Base-by-base conservation (phyloP, 1,140 invertebrate genomes). In the Procambarus clarkii region DNA sequence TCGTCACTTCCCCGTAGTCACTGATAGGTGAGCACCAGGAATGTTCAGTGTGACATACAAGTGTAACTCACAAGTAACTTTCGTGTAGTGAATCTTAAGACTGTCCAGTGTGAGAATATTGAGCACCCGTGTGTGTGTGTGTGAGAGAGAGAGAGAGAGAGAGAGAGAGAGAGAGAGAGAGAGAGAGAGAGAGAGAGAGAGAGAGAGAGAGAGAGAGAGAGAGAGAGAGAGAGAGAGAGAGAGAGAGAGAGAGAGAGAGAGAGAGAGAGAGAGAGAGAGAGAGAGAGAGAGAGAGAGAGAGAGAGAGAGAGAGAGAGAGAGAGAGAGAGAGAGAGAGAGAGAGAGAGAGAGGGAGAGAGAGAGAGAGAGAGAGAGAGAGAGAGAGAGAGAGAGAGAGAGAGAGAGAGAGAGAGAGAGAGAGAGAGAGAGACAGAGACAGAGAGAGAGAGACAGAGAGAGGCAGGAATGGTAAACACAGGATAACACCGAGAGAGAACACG, bases 141-240 rank as follows among this genome's bases (percentile, higher is more conserved):
- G 50, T 54, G 50, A 0, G 50, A 8, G 50, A 54, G 50, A 54
- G 50, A 54, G 50, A 54, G 50, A 54, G 34, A 44, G 34, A 74
- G 71, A 74, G 71, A 74, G 71, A 74, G 71, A 74, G 71, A 74
- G 76, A 78, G 76, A 78, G 76, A 78, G 76, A 78, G 71, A 78
- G 76, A 78, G 76, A 78, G 76, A 78, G 76, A 78, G 76, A 78
- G 76, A 78, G 76, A 78, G 76, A 78, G 76, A 78, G 76, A 78
- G 76, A 78, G 76, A 78, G 76, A 78, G 76, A 45, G 34, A 45
- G 34, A 45, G 34, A 45, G 76, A 78, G 76, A 78, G 76, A 78
- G 76, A 45, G 3, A 45, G 3, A 45, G 34, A 44, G 34, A 44
- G 34, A 44, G 34, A 44, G 34, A 44, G 34, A 44, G 34, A 44